Conservation (phyloP, 2,113 vertebrate species). For the Pelecanus crispus region DNA sequence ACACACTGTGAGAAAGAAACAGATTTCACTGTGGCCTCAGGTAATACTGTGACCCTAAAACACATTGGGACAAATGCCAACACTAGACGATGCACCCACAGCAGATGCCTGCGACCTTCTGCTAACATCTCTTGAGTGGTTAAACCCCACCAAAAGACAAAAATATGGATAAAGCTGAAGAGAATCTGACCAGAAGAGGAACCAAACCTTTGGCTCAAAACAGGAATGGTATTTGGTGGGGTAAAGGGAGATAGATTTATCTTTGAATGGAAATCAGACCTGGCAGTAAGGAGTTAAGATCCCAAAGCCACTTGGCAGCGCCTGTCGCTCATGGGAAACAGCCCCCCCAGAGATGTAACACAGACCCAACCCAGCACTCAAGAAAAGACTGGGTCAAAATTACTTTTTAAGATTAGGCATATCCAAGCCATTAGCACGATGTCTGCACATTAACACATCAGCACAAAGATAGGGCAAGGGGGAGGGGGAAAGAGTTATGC, state of each 20-base stretch:
- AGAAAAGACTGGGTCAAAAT: not conserved
- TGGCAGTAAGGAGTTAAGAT: not conserved
- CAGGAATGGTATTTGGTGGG: not conserved
- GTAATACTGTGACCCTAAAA: not conserved
- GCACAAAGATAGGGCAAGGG: conserved; percentile 21
- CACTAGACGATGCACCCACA: not conserved
- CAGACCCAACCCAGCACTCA: not conserved
- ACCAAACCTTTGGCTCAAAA: not conserved
- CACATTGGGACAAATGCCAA: not conserved
- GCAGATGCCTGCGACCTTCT: not conserved
- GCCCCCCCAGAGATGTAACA: not conserved
- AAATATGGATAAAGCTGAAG: not conserved
- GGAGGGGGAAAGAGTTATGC: conserved; percentile 42
- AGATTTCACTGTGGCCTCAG: not conserved
- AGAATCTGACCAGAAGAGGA: not conserved
- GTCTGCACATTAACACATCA: conserved; percentile 66
- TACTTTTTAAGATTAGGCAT: conserved; percentile 17
- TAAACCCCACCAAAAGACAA: not conserved
- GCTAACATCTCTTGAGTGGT: not conserved
- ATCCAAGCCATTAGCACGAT: conserved; percentile 38
- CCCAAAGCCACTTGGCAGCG: not conserved
- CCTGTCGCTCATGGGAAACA: not conserved
- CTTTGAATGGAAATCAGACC: not conserved
- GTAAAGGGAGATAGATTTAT: not conserved
- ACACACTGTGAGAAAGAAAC: not conserved